phyloP scores from a whole-genome alignment of 2,797 vertebrate genomes.

The Ctenochaetus hawaiiensis region DNA sequence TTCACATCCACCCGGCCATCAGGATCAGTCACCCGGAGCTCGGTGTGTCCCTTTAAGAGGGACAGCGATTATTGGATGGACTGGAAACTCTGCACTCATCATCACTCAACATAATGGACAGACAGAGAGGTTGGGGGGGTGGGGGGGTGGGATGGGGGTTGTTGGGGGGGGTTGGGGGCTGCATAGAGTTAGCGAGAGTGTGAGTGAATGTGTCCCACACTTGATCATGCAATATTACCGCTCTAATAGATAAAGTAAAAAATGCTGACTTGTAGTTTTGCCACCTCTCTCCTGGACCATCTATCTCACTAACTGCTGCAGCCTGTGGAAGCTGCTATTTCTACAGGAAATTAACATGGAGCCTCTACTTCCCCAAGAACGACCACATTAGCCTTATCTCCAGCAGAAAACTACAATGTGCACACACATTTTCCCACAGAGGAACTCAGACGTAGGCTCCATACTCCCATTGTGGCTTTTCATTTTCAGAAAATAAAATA shows the following conservation, averaged over 20 bases:
- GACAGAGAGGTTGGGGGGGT: conserved; percentile 39
- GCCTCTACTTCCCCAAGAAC: conserved; percentile 59
- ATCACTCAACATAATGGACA: conserved; percentile 80
- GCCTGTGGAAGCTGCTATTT: conserved; percentile 75
- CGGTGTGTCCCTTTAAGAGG: conserved; percentile 55
- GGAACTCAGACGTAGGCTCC: conserved; percentile 37
- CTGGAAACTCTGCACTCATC: conserved; percentile 60
- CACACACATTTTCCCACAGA: conserved; percentile 41
- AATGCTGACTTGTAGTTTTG: conserved; percentile 79
- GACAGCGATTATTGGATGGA: conserved; percentile 51
- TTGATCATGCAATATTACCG: conserved; percentile 82
- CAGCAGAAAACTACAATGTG: conserved; percentile 46
- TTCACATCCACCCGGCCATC: background rate
- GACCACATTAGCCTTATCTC: conserved; percentile 75
- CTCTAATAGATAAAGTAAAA: conserved; percentile 83
- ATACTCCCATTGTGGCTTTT: conserved; percentile 46
- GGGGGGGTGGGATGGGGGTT: background rate
- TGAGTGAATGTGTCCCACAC: conserved; percentile 65
- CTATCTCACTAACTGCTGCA: conserved; percentile 79
- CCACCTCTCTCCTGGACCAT: conserved; percentile 72
- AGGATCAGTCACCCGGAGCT: conserved; percentile 17
- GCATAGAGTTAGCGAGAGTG: conserved; percentile 49
- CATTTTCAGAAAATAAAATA: conserved; percentile 51
- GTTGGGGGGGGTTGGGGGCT: too few species aligned
- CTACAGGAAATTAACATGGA: conserved; percentile 79